phyloP scores from a whole-genome alignment of 2,888 invertebrate genomes.

The Galeopsomyia nigrocyanea region DNA sequence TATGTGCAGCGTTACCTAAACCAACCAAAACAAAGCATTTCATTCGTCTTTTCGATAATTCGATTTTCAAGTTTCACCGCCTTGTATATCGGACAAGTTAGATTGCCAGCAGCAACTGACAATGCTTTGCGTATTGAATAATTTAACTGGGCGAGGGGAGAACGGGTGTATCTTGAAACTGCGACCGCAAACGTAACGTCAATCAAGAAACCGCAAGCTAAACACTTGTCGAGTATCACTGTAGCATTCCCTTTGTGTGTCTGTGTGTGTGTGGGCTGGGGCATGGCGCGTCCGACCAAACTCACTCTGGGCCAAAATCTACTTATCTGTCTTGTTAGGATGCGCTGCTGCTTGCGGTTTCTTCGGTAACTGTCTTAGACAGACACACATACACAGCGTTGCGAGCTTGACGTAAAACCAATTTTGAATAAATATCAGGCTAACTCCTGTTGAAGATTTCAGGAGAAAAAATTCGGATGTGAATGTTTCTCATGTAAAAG shows the following conservation, averaged over 20 bases:
- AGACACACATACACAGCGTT: neutral
- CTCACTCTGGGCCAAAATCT: slow-evolving; percentile 19
- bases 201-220: neutral
- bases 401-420: no score
- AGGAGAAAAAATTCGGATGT: no score
- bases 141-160: neutral
- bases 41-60: no score
- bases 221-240: slow-evolving; percentile 2
- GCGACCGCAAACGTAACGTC: no score
- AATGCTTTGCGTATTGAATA: neutral
- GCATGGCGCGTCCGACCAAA: slow-evolving; percentile 18
- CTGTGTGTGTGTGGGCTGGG: no score
- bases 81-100: neutral
- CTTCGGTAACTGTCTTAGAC: slow-evolving; percentile 20
- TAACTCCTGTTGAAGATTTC: no score
- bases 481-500: no score
- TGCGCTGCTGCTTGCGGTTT: slow-evolving; percentile 9
- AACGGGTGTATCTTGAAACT: no score
- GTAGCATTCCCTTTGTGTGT: slow-evolving; percentile 25
- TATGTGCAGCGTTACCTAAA: slow-evolving; percentile 87
- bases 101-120: no score
- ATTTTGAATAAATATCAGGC: no score
- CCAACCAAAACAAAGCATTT: slow-evolving; percentile 49
- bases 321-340: slow-evolving; percentile 19
- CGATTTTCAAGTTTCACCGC: neutral